Evolutionary conservation across 2,113 vertebrate species (phyloP), one percentile per base, ranked within the genome.

Genomic region (Mesembrinibis cayennensis): DNA sequence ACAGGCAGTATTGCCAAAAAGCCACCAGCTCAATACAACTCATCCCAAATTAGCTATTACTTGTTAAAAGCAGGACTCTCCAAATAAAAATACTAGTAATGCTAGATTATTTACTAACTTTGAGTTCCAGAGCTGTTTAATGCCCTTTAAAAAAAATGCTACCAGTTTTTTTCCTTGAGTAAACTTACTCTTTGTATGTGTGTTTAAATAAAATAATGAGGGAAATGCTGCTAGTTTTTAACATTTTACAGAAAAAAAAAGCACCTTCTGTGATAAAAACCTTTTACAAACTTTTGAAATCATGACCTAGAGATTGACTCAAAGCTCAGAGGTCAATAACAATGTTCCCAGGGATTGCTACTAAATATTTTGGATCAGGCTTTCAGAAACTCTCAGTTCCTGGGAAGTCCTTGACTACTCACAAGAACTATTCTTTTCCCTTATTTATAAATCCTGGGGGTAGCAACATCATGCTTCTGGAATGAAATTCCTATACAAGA

Each of bases 301-400:
- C 13, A 12, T 36, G 14, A 83, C 70, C 14, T 4, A 67, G 50
- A 34, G 13, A 50, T 11, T 65, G 45, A 67, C 16, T 47, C 18
- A 72, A 79, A 34, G 27, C 40, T 65, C 36, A 76, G 25, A 77
- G 14, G 23, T 53, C 42, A 91, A 7, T 34, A 58, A 73, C 11
- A 49, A 7, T 0, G 0, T 7, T 62, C 36, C 15, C 12, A 32
- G 20, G 8, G 27, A 89, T 13, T 38, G 14, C 4, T 80, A 49
- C 29, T 19, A 56, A 56, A 34, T 47, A 50, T 44, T 80, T 82
- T 59, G 16, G 23, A 42, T 50, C 7, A 36, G 18, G 22, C 18
- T 79, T 90, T 77, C 30, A 61, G 34, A 72, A 92, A 85, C 4
- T 27, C 27, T 34, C 6, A 2, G 6, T 30, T 83, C 11, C 25